phyloP scores from a whole-genome alignment of 2,888 invertebrate genomes.

The Pyralis farinalis region DNA sequence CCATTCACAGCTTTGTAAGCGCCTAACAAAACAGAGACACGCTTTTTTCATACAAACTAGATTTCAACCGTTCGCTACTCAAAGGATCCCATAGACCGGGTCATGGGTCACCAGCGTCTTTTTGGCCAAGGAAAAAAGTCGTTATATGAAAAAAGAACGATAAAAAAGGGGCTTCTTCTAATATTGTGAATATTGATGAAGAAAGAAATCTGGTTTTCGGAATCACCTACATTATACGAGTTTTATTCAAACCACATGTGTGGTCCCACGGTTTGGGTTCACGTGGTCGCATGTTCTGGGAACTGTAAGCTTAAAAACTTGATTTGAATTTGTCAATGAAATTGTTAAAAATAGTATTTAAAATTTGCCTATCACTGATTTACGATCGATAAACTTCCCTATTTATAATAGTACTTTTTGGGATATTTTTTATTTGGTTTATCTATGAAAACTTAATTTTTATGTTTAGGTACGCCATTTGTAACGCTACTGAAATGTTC shows the following conservation, averaged over 20 bases:
- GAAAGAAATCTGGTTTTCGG: conserved; percentile 75
- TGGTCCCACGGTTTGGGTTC: conserved; percentile 68
- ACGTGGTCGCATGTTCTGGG: conserved; percentile 56
- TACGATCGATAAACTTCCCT: conserved; percentile 14
- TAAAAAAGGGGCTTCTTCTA: conserved; percentile 74
- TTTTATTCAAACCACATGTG: conserved; percentile 56
- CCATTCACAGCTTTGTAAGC: conserved; percentile 46
- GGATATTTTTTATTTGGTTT: too few relatives aligned
- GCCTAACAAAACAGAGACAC: conserved; percentile 51
- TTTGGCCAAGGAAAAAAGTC: conserved; percentile 70
- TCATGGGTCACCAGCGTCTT: conserved; percentile 74
- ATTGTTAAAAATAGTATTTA: conserved; percentile 1
- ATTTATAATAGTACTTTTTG: too few relatives aligned
- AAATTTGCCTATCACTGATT: too few relatives aligned
- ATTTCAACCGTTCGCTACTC: conserved; percentile 56
- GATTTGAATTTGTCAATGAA: conserved; percentile 33
- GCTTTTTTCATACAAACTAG: conserved; percentile 74
- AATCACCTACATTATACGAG: conserved; percentile 47
- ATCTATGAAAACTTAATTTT: too few relatives aligned
- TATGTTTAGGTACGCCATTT: too few relatives aligned
- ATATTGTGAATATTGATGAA: conserved; percentile 82
- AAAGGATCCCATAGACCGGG: conserved; percentile 55
- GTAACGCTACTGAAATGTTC: too few relatives aligned
- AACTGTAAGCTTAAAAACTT: conserved; percentile 41
- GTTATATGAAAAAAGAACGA: conserved; percentile 60